Conservation (phyloP, 2,797 vertebrate species). For the Catharus ustulatus region DNA sequence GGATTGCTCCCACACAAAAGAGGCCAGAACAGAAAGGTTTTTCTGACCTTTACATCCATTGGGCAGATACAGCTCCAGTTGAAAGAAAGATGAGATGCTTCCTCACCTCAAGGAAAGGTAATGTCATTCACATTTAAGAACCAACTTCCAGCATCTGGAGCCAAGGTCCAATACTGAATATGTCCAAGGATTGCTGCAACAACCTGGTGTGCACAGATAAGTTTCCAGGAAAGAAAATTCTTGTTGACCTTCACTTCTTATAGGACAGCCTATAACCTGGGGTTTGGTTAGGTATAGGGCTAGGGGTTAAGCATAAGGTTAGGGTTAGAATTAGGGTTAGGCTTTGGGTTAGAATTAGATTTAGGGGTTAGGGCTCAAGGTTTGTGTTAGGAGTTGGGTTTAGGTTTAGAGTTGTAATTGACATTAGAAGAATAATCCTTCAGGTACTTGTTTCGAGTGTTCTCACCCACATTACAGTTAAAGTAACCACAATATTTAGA, state of each 20-base stretch:
- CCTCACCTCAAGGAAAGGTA: background rate
- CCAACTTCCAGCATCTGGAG: background rate
- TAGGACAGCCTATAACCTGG: background rate
- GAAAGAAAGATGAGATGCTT: background rate
- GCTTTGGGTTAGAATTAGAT: background rate
- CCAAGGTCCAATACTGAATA: background rate
- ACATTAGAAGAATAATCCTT: background rate
- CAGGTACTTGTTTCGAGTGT: background rate
- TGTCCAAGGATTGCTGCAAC: background rate
- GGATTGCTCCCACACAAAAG: background rate
- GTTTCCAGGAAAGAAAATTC: background rate
- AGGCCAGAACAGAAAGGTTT: background rate
- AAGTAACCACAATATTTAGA: background rate
- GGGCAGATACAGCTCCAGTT: background rate
- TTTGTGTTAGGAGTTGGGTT: background rate
- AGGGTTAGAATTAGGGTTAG: background rate
- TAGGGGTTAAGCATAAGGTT: background rate
- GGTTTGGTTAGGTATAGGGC: background rate
- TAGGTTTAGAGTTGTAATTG: background rate
- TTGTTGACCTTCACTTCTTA: background rate
- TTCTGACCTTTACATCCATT: too few relatives aligned
- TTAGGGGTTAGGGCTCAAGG: background rate
- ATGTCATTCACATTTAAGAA: background rate
- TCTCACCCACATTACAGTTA: background rate
- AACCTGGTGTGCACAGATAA: background rate